Base-by-base conservation (phyloP, 2,797 vertebrate species). In the Lemur catta region DNA sequence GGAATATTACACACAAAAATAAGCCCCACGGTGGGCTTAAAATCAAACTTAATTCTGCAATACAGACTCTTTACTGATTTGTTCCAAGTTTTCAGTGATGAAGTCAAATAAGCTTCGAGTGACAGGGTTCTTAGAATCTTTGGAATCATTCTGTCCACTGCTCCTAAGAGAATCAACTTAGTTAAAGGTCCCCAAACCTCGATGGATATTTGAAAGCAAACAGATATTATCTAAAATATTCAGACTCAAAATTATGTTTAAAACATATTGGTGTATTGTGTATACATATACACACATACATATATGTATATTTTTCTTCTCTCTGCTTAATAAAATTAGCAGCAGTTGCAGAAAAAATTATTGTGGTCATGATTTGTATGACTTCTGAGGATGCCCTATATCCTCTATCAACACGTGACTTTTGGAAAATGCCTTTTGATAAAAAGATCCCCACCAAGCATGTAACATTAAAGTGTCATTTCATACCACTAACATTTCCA, bases 401-500 rank as follows among this genome's bases (percentile, higher is more conserved):
- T 28, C 89, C 24, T 95, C 92, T 75, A 74, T 67, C 50, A 75
- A 84, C 82, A 89, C 13, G 30, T 7, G 93, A 95, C 69, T 97
- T 93, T 95, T 85, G 74, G 88, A 91, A 97, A 96, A 96, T 17
- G 71, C 63, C 52, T 85, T 89, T 80, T 94, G 95, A 96, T 97
- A 97, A 98, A 98, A 98, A 98, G 71, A 97, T 33, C 91, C 94
- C 98, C 94, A 92, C 95, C 97, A 90, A 97, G 92, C 95, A 95
- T 33, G 79, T 72, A 79, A 95, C 95, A 81, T 88, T 95, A 97
- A 95, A 94, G 98, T 97, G 95, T 98, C 98, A 98, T 96, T 98
- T 98, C 98, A 89, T 55, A 95, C 79, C n/a, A 91, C 93, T 52
- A 96, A 98, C 93, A 93, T 95, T 96, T 95, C 96, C 98, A 98